Evolutionary conservation across 2,113 vertebrate genomes (phyloP).

Genomic region (Chionodraco myersi): DNA sequence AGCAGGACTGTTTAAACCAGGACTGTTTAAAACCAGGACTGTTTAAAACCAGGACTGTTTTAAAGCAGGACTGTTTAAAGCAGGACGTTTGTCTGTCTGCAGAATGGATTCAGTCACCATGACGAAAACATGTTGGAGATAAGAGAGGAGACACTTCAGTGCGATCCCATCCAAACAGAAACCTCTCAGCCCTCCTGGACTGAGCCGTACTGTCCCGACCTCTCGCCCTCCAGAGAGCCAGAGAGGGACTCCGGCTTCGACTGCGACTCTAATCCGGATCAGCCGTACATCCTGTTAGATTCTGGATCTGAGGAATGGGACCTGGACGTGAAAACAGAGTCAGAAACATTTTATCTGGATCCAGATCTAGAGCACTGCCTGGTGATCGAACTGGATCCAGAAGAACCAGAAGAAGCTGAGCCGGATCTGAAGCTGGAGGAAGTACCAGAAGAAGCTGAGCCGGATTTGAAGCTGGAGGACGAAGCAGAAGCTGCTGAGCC

Average conservation of each 20-base stretch:
- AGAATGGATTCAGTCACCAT: slow-evolving; percentile 46
- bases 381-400: slow-evolving; percentile 64
- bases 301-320: slow-evolving; percentile 52
- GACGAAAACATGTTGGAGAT: slow-evolving; percentile 24
- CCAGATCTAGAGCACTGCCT: slow-evolving; percentile 61
- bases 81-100: too few relatives aligned
- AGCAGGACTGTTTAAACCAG: too few relatives aligned
- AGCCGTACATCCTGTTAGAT: slow-evolving; percentile 62
- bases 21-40: too few relatives aligned
- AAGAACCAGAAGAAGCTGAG: slow-evolving; percentile 40
- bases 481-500: too few relatives aligned
- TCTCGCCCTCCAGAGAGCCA: slow-evolving; percentile 34
- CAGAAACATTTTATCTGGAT: slow-evolving; percentile 71
- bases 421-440: slow-evolving; percentile 28
- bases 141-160: slow-evolving; percentile 10
- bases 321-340: slow-evolving; percentile 35
- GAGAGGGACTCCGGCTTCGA: slow-evolving; percentile 67
- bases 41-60: too few relatives aligned
- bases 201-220: slow-evolving; percentile 46
- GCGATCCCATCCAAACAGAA: slow-evolving; percentile 15
- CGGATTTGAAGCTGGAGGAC: too few relatives aligned
- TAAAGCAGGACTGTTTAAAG: too few relatives aligned
- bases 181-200: slow-evolving; percentile 37
- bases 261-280: slow-evolving; percentile 67
- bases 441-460: slow-evolving; percentile 10